These are phyloP conservation scores for Acanthis flammea DNA, from an alignment of 2,797 vertebrate genomes.

Conservation along the genomic window DNA sequence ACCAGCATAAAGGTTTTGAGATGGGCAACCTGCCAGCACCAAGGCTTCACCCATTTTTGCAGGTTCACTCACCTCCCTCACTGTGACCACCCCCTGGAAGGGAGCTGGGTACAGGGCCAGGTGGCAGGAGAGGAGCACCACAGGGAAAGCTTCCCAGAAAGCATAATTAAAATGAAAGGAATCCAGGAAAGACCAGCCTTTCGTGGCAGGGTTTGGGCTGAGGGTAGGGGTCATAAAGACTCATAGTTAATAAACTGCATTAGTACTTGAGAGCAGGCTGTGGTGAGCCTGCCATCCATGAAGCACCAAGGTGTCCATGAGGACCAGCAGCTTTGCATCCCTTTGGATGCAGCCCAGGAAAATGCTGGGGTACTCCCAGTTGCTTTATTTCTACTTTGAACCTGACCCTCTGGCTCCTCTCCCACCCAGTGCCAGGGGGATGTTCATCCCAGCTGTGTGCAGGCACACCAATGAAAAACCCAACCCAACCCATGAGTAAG, in stretches of 20 bases:
- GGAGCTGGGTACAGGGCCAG: neutral
- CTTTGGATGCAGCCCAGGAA: neutral
- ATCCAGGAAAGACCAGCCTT: neutral
- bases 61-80: neutral
- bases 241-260: neutral
- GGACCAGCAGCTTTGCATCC: neutral
- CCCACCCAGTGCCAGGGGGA: fast-evolving
- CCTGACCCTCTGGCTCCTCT: neutral
- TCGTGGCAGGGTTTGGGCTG: neutral
- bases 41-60: neutral
- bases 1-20: neutral
- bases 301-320: neutral
- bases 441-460: neutral
- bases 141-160: neutral
- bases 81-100: neutral
- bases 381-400: neutral
- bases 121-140: neutral
- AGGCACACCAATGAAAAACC: neutral
- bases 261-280: neutral
- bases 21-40: fast-evolving
- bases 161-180: neutral
- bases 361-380: neutral
- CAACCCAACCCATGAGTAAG: neutral
- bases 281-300: neutral
- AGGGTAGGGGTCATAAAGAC: neutral